Base-by-base conservation (phyloP, 2,113 vertebrate genomes). In the Bolborhynchus lineola region DNA sequence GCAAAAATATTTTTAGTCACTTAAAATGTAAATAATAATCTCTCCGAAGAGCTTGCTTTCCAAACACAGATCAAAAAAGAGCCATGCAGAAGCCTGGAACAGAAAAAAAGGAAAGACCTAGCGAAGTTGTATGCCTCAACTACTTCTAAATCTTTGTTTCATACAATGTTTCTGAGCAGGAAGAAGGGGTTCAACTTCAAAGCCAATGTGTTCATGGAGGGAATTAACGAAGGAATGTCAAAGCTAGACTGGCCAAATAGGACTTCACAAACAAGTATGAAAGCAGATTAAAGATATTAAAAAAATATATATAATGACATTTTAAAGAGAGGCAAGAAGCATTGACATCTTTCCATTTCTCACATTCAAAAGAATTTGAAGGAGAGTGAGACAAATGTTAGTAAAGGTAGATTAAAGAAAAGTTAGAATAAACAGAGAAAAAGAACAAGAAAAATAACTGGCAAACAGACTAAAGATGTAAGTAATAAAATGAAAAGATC, bases 131-230 rank as follows among this genome's bases (percentile, higher is more conserved):
- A 33, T 9, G 7, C 20, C 17, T 65, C 12, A 13, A 6, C 60
- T 77, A 11, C 8, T 88, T 68, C 7, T 28, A 39, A 79, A 88
- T 5, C 26, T 60, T 63, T 63, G 5, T 49, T 90, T 67, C 23
- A 5, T 25, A 29, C 3, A 55, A 4, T 16, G 14, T 11, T 82
- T 80, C 3, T 42, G 2, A 39, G 49, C 16, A 55, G 17, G 60
- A 65, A 3, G 7, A 6, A 41, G 7, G 2, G 5, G 3, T 4
- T 64, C 1, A 1, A 25, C 25, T 71, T 85, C 41, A 35, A 10
- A 64, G 23, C 1, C 10, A 17, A 1, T 31, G 19, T 44, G 13
- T 37, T 68, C 3, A 33, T 33, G 17, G 8, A 78, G 20, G 7
- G 76, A 79, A 59, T 71, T 28, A 60, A 23, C 47, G 24, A 76